A percentile compares a stretch with the other conserved stretches of the same genome.
Evolutionary conservation across 2,888 invertebrate genomes (phyloP).

Genomic region (Lithosia quadra): DNA sequence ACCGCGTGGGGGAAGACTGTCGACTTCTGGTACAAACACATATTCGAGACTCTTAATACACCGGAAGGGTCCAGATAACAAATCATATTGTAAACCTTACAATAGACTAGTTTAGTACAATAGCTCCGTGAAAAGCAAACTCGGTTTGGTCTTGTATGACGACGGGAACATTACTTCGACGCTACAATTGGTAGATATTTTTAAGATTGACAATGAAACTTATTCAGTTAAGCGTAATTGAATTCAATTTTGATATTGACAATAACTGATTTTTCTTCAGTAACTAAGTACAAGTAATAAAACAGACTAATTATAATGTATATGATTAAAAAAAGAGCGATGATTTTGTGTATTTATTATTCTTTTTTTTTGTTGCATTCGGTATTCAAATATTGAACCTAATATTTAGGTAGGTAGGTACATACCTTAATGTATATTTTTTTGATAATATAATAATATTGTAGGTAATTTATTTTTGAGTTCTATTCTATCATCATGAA

Average conservation of each 20-base stretch:
- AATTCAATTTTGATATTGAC: slow-evolving; percentile 8
- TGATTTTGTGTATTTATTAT: too few relatives aligned
- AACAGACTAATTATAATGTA: background rate
- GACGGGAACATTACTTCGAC: slow-evolving; percentile 29
- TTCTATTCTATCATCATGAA: too few relatives aligned
- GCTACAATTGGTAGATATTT: slow-evolving; percentile 26
- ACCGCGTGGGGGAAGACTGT: slow-evolving; percentile 80
- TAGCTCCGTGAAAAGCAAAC: slow-evolving; percentile 44
- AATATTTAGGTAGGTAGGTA: too few relatives aligned
- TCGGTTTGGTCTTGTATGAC: slow-evolving; percentile 34
- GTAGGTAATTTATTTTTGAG: too few relatives aligned
- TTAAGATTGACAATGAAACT: slow-evolving; percentile 20
- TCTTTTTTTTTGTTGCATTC: too few relatives aligned
- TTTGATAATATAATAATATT: too few relatives aligned
- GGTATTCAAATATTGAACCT: too few relatives aligned
- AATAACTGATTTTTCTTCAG: background rate
- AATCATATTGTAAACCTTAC: slow-evolving; percentile 45
- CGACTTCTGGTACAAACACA: slow-evolving; percentile 81
- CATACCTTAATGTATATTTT: too few relatives aligned
- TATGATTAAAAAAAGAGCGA: background rate
- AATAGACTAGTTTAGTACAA: slow-evolving; percentile 48
- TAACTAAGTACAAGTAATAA: background rate
- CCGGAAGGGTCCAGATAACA: slow-evolving; percentile 58
- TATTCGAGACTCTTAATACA: slow-evolving; percentile 70
- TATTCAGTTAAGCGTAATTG: slow-evolving; percentile 16